A percentile compares a stretch with the other conserved stretches of the same genome.
Evolutionary conservation across 2,113 vertebrate genomes (phyloP).

Genomic region (Terrapene triunguis): DNA sequence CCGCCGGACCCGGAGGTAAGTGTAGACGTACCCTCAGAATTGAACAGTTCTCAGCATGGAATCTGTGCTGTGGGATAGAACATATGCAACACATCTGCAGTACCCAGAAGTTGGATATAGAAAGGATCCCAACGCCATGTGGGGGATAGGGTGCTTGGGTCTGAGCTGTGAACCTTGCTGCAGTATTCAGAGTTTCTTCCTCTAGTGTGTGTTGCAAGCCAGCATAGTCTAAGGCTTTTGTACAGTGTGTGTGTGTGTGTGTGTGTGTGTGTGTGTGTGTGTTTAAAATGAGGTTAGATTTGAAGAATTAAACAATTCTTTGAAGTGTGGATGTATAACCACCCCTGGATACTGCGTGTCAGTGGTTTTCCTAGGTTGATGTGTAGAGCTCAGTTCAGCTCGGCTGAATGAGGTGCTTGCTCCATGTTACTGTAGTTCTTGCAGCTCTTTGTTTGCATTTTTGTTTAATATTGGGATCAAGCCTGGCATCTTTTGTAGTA

Average conservation of each 20-base stretch:
- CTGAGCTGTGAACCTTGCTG: background rate
- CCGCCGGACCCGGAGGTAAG: too few species aligned
- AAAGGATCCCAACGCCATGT: background rate
- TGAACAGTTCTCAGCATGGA: background rate
- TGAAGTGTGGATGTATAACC: too few species aligned
- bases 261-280: too few species aligned
- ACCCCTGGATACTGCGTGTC: accelerated
- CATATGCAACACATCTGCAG: too few species aligned
- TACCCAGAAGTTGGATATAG: background rate
- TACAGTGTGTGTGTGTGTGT: too few species aligned
- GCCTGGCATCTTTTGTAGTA: accelerated
- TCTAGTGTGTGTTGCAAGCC: background rate
- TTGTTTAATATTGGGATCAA: accelerated
- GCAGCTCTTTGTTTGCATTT: accelerated
- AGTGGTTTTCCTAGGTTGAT: accelerated
- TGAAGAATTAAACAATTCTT: too few species aligned
- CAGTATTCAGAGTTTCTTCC: background rate
- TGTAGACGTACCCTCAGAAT: too few species aligned
- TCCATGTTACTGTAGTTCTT: accelerated
- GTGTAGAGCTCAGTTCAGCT: accelerated
- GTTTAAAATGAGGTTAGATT: background rate
- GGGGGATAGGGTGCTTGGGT: background rate
- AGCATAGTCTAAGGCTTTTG: background rate
- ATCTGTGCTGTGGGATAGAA: background rate
- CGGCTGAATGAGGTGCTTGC: accelerated